Base-by-base conservation (phyloP, 1,140 invertebrate genomes). In the Zaprionus africanus region DNA sequence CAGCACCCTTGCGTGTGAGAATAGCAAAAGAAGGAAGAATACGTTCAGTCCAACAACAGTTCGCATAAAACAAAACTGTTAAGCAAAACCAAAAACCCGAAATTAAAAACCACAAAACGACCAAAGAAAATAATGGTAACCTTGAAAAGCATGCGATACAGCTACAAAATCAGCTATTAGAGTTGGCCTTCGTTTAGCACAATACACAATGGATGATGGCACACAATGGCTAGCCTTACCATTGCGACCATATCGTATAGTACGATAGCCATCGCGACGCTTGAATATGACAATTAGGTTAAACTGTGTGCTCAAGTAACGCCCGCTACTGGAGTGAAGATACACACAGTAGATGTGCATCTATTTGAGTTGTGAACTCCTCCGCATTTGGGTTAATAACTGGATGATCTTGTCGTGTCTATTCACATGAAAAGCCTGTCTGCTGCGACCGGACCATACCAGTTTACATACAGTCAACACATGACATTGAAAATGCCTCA, bases 401-500 rank as follows among this genome's bases (percentile, higher is more conserved):
- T 56, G 26, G 53, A 65, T 24, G 51, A 65, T 58, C 26, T 24
- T 61, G 34, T 61, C 26, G 28, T 36, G 6, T 26, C n/a, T 51
- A 43, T 22, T 17, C 36, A 58, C 56, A 41, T 60, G 66, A 76
- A 70, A 69, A 60, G 56, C 34, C 65, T 46, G 65, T 62, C 66
- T 70, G 59, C 49, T 51, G 31, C 34, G 51, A 5, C 13, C 22
- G 19, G 46, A 13, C 43, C 46, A 65, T 53, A 64, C 56, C 62
- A 64, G 58, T 71, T 64, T 43, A 43, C 58, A 64, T 46, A 36
- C 62, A 51, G 41, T 58, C 43, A 68, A 69, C 71, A 68, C 70
- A 80, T 88, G 84, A 88, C 84, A 88, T 88, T 88, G 84, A 88
- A 88, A 90, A 90, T 78, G 85, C 61, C 88, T 74, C 69, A 83